Base-by-base conservation (phyloP, 2,888 invertebrate species). In the Enchytraeus crypticus region DNA sequence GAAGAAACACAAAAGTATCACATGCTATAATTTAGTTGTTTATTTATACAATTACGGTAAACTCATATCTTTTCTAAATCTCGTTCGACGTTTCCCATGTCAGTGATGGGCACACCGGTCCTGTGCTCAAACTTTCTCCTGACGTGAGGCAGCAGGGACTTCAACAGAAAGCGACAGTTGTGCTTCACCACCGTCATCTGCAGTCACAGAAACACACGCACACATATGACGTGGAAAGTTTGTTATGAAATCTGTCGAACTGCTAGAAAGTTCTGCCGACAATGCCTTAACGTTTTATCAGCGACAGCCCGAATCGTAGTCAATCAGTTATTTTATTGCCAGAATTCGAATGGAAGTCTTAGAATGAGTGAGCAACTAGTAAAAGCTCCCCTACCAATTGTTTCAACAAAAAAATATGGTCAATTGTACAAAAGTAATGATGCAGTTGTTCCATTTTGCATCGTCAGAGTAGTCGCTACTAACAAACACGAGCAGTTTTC, bases 91-190 rank as follows among this genome's bases (percentile, higher is more conserved):
- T 21, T 3, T 43, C 53, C 53, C 21, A 58, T 23, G 47, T 51
- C 46, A 0, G 23, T 5, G 32, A 57, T 38, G n/a, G 51, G 27
- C 45, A 60, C 49, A 14, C 59, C 63, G 4, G 60, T 63, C 2
- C n/a, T 49, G 26, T 57, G 59, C 11, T 34, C 23, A 47, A 60
- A 57, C 59, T 61, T 63, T 56, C 54, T 38, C 18, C 57, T 57
- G 32, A 64, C 59, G n/a, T 59, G 53, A 18, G 61, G 65, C 80
- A 85, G 82, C 64, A 87, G 83, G 62, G 83, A 85, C 71, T 84
- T 84, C 72, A 86, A 80, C 66, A 87, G 83, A 81, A 86, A 90
- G 76, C 84, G 85, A 67, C 83, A 85, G 81, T 88, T 87, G 80
- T 85, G 86, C 74, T 83, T 81, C 70, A 85, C 81, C 70, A 85